Evolutionary conservation across 92 coral and sea anemone genomes (phyloP).

Genomic region (Pocillopora grandis): DNA sequence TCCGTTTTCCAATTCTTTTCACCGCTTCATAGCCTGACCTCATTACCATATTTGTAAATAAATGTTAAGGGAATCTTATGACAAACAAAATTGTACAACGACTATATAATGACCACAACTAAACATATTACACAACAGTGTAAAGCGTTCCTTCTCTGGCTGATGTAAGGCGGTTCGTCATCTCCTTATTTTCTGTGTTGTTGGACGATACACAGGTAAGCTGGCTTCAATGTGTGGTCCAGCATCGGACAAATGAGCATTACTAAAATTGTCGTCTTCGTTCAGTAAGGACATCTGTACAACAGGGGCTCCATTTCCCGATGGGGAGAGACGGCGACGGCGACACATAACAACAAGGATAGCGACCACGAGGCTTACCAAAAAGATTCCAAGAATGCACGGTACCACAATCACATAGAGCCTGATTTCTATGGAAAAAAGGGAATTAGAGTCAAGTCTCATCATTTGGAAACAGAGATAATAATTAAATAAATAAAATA

Average conservation of each 20-base stretch:
- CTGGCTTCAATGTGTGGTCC: constrained; percentile 26
- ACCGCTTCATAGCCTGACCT: too few species aligned
- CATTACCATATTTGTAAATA: too few species aligned
- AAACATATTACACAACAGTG: neutral
- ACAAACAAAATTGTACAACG: too few species aligned
- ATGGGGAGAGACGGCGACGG: constrained; percentile 20
- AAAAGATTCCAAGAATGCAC: constrained; percentile 25
- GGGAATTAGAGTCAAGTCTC: too few species aligned
- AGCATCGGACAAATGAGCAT: constrained; percentile 31
- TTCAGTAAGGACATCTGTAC: constrained; percentile 38
- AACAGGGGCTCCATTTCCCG: constrained; percentile 17
- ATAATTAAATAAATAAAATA: too few species aligned
- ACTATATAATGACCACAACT: too few species aligned
- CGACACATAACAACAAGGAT: constrained; percentile 12
- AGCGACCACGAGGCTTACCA: neutral
- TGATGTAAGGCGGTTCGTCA: neutral
- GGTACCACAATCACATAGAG: constrained; percentile 34
- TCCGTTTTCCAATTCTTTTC: too few species aligned
- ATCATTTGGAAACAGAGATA: too few species aligned
- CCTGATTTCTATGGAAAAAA: neutral
- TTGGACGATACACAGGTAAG: constrained; percentile 44
- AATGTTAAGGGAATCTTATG: too few species aligned
- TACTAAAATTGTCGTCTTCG: constrained; percentile 24
- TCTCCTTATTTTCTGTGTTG: constrained; percentile 28
- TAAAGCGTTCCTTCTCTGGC: neutral